Base-by-base conservation (phyloP, 2,113 vertebrate species). In the Pelodiscus sinensis region DNA sequence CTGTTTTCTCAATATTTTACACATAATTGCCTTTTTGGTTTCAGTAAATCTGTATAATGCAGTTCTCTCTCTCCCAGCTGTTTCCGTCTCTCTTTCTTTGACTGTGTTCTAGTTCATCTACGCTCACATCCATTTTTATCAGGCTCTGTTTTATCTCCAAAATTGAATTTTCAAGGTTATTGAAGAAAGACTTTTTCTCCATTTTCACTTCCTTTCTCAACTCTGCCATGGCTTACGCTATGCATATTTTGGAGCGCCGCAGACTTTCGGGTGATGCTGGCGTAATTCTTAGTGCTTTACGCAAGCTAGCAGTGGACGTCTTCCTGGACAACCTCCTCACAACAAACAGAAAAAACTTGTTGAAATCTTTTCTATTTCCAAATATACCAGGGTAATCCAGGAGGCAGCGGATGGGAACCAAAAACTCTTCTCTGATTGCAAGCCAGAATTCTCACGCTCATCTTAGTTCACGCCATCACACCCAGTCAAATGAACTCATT, bases 101-200 rank as follows among this genome's bases (percentile, higher is more conserved):
- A 27, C 79, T 89, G 73, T 95, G 71, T 50, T 95, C 85, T 87
- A 97, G 58, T 92, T 81, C 94, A 92, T 87, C 90, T 85, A 79
- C 84, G n/a, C 6, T 25, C 87, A 91, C 92, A 80, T 54, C 86
- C 88, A 62, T 91, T 97, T 96, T 92, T 92, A 97, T 95, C 96
- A 95, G 91, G 86, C 89, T 86, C 82, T 75, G 57, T 22, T 97
- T 95, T 97, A 97, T 96, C 95, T 92, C 90, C 93, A 91, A 96
- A 98, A 97, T 94, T 96, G 97, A 97, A 95, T 97, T 96, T 94
- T 94, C 92, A 95, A 97, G 87, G 88, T 97, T 97, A 97, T 86
- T 92, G 93, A 89, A 97, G 81, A 89, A 94, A 96, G 96, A 65
- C 11, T n/a, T 96, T 96, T 94, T 19, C 82, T 83, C 73, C 68